Percentiles rank a stretch among this genome's conserved stretches.
These are phyloP conservation scores for Phalacrocorax aristotelis DNA, from an alignment of 2,113 vertebrate genomes.

Conservation along the genomic window DNA sequence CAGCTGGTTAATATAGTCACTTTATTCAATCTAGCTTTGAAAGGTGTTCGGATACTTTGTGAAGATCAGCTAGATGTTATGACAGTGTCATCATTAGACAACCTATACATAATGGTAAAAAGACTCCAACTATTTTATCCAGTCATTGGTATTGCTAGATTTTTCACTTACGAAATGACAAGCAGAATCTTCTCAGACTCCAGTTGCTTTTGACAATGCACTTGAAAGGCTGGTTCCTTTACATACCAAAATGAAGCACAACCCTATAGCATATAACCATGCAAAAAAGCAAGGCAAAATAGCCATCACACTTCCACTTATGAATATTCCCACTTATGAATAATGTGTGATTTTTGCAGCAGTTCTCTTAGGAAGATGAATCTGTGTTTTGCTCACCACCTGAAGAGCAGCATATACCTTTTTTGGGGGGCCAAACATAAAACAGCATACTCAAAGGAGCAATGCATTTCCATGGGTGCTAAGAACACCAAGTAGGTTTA, in stretches of 20 bases:
- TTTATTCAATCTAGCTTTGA: neutral
- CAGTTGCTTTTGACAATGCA: neutral
- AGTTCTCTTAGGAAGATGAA: neutral
- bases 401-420: neutral
- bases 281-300: neutral
- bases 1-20: neutral
- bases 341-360: neutral
- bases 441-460: neutral
- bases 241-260: neutral
- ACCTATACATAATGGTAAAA: neutral
- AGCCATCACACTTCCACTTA: neutral
- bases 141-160: neutral
- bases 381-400: neutral
- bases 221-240: neutral
- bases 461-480: neutral
- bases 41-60: neutral
- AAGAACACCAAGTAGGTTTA: neutral
- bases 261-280: neutral
- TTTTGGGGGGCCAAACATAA: neutral
- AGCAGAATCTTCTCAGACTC: neutral
- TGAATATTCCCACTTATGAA: neutral
- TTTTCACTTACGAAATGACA: neutral
- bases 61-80: neutral
- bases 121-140: neutral
- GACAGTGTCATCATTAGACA: neutral